These are phyloP conservation scores for Hesperophylax magnus DNA, from an alignment of 1,140 invertebrate species.

Conservation along the genomic window DNA sequence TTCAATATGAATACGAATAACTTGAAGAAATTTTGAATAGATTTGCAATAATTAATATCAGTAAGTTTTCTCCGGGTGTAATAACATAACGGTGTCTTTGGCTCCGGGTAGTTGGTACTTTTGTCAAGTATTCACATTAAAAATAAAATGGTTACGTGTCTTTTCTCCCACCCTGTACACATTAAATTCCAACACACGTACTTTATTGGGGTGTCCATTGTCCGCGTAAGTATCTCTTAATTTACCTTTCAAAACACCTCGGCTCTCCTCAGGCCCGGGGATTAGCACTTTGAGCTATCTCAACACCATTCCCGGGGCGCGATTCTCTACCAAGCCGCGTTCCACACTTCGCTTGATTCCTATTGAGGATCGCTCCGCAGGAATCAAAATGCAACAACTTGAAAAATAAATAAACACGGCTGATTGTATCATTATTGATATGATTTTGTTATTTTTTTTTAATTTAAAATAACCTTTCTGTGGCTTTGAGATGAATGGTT, in stretches of 20 bases:
- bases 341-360: not conserved
- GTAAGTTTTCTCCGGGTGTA: no score
- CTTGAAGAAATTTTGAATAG: no score
- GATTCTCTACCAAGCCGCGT: not conserved
- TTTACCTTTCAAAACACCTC: not conserved
- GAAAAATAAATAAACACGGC: not conserved
- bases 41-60: no score
- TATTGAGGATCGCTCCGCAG: not conserved
- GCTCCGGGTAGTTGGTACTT: no score
- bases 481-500: no score
- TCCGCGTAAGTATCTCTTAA: slow-evolving; percentile 51
- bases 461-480: no score
- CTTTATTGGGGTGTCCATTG: slow-evolving; percentile 27
- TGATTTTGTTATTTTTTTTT: no score
- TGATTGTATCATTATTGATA: no score
- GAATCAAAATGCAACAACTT: not conserved
- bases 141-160: not conserved
- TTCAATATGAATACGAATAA: no score
- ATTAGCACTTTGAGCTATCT: slow-evolving; percentile 51
- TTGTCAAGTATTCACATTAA: no score
- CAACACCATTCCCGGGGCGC: slow-evolving; percentile 10
- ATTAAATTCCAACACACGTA: slow-evolving; percentile 16
- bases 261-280: slow-evolving; percentile 39
- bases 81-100: no score
- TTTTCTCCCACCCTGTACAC: slow-evolving; percentile 2